Base-by-base conservation (phyloP, 2,888 invertebrate species). In the Nemapogon koenigi region DNA sequence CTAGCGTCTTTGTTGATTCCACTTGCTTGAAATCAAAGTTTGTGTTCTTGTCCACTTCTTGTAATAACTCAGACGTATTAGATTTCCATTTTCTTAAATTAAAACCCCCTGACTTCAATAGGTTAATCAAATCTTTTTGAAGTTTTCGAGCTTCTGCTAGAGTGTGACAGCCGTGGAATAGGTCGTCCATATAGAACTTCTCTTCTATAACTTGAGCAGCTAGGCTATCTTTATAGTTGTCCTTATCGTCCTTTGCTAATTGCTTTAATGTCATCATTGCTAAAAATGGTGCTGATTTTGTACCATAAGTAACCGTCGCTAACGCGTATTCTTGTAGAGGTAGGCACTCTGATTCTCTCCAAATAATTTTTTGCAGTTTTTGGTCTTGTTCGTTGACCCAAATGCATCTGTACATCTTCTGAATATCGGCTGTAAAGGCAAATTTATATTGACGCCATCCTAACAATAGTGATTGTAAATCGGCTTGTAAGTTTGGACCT, bases 371-470 rank as follows among this genome's bases (percentile, higher is more conserved):
- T 25, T 38, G 35, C 1, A 16, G 26, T 15, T 18, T 7, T 16
- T 41, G 41, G 32, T 46, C 43, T 28, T 37, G 16, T 26, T 26
- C 16, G 25, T 42, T 16, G 1, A 39, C 18, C 15, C 22, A 22
- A 13, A 46, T 43, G 17, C 38, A 38, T 4, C 46, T 17, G 27
- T 39, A 45, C 39, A 42, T 45, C 29, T 43, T 45, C 30, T 46
- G 42, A 4, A 46, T 41, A 28, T 46, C 43, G 1, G n/a, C n/a
- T n/a, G n/a, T n/a, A n/a, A n/a, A n/a, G n/a, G n/a, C n/a, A n/a
- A n/a, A n/a, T n/a, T n/a, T n/a, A n/a, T n/a, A n/a, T n/a, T n/a
- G n/a, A n/a, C n/a, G n/a, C n/a, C n/a, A n/a, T n/a, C n/a, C n/a
- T n/a, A n/a, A n/a, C n/a, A n/a, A n/a, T n/a, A n/a, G n/a, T n/a